Percentiles rank a stretch among this genome's conserved stretches.
Evolutionary conservation across 1,140 invertebrate species (phyloP).

Genomic region (Vanessa atalanta): DNA sequence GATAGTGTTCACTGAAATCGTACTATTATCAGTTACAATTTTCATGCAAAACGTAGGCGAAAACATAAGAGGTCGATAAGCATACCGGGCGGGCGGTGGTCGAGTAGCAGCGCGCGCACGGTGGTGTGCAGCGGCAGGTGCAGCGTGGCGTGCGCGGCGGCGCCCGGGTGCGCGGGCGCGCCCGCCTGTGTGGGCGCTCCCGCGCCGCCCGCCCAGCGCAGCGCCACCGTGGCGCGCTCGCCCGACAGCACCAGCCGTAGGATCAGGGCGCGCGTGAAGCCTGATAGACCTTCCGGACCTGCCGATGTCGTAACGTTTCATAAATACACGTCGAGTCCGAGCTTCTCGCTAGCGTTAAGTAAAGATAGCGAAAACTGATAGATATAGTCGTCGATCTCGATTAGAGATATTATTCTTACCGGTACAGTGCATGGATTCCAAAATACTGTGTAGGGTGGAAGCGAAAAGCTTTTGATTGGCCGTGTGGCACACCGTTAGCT

Average conservation of each 20-base stretch:
- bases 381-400: background rate
- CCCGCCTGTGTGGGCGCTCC: constrained; percentile 76
- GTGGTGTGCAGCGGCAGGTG: constrained; percentile 88
- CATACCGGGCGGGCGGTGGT: constrained; percentile 75
- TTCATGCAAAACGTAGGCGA: no score
- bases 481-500: constrained; percentile 91
- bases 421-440: constrained; percentile 75
- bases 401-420: constrained; percentile 42
- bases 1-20: no score
- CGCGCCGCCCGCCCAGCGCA: constrained; percentile 81
- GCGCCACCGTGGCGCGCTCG: constrained; percentile 89
- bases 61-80: background rate
- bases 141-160: constrained; percentile 83
- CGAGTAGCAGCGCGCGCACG: constrained; percentile 77
- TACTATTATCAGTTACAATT: no score
- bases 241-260: constrained; percentile 92
- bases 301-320: background rate
- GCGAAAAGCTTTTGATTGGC: constrained; percentile 92
- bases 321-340: background rate
- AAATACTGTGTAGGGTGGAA: constrained; percentile 87
- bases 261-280: constrained; percentile 92
- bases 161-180: constrained; percentile 84
- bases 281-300: constrained; percentile 84
- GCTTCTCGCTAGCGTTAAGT: background rate
- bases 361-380: no score